A percentile compares a stretch with the other conserved stretches of the same genome.
phyloP scores from a whole-genome alignment of 2,113 vertebrate genomes.

The Chrysochloris asiatica region DNA sequence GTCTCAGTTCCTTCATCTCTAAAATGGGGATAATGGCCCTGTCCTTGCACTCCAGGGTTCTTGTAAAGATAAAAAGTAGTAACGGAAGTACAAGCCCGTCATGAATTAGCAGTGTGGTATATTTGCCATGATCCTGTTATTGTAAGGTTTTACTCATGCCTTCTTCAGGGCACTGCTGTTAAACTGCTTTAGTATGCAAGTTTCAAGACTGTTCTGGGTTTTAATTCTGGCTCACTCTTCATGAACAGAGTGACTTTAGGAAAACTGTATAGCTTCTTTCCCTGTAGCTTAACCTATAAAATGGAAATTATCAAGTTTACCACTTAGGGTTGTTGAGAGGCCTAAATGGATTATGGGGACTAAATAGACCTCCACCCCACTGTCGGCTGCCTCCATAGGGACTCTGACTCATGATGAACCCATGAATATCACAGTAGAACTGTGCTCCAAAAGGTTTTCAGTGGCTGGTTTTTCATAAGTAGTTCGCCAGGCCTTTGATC shows the following conservation, averaged over 20 bases:
- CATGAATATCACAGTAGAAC: background rate
- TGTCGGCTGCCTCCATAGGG: background rate
- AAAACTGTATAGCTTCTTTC: background rate
- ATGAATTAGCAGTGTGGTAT: background rate
- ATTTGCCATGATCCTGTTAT: background rate
- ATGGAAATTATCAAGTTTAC: background rate
- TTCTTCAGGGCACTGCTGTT: background rate
- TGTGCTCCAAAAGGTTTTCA: background rate
- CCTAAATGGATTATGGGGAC: background rate
- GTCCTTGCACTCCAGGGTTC: background rate
- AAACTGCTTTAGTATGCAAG: background rate
- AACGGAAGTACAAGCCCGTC: background rate
- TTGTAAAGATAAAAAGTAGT: background rate
- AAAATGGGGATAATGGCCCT: conserved; percentile 54
- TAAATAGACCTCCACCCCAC: background rate
- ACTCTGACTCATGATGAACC: background rate
- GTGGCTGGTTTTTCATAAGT: background rate
- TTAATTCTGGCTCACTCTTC: background rate
- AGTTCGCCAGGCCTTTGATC: background rate
- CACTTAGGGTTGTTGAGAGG: background rate
- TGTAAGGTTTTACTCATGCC: background rate
- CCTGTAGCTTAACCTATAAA: background rate
- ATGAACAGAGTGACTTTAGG: background rate
- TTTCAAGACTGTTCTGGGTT: background rate
- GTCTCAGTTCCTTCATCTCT: conserved; percentile 69